Evolutionary conservation across 2,888 invertebrate genomes (phyloP), one percentile per base, ranked within the genome.

Genomic region (Strigamia transsilvanica): DNA sequence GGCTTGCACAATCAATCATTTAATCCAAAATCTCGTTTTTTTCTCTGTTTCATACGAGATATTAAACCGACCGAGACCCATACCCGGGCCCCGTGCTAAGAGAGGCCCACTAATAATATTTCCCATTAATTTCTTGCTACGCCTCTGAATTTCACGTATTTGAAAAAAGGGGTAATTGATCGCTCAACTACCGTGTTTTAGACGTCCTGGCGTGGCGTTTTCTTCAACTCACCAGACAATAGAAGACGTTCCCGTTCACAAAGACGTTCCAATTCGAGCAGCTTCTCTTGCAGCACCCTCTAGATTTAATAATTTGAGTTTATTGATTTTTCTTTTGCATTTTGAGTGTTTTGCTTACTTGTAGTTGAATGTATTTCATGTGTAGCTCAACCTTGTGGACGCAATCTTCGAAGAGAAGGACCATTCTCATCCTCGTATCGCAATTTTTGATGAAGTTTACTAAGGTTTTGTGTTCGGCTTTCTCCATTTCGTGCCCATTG

Each of bases 331-430:
- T 41, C 21, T 21, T 32, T 18, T 12, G 10, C 10, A 23, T 7
- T 41, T 51, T 46, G 9, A 9, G 12, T 51, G 32, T 51, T 23
- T 46, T 27, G 13, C 12, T 23, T 80, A 86, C 86, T 84, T 86
- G 96, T 41, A 98, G 90, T 86, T 95, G 95, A 84, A 98, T 94
- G 87, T 95, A 96, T 83, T 97, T 92, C 91, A 97, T 94, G 87
- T 98, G 96, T 0, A 98, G 91, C 86, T 97, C 96, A 56, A 95
- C 94, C 91, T 98, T 98, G 83, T 95, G 91, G 0, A 97, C 97
- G 86, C 98, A 97, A 88, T 98, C 97, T 90, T 98, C 98, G 87
- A 97, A 98, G 51, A 98, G 91, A 15, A 98, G 98, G 34, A 98
- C 97, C 94, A 98, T 95, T 82, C 98, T 91, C 94, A 98, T 95